A percentile compares a stretch with the other conserved stretches of the same genome.
Evolutionary conservation across 2,797 vertebrate genomes (phyloP).

Genomic region (Pygocentrus nattereri): DNA sequence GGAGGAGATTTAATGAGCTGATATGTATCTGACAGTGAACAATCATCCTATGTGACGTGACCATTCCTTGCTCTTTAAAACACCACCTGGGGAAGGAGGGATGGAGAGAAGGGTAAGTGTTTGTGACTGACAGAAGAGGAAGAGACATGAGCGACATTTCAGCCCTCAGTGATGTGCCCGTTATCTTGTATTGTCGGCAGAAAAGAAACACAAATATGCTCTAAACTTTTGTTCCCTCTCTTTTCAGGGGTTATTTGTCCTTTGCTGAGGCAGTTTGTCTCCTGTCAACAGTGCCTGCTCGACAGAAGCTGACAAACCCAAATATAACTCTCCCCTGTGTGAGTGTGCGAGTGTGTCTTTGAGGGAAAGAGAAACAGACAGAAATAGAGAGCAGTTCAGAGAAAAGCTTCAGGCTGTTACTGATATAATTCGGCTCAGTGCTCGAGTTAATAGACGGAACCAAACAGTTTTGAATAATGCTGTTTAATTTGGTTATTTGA

Average conservation of each 20-base stretch:
- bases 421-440: conserved; percentile 37
- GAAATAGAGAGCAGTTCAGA: conserved; percentile 22
- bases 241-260: conserved; percentile 57
- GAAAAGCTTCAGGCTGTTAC: conserved; percentile 37
- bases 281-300: conserved; percentile 50
- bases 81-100: conserved; percentile 15
- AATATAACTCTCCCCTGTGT: conserved; percentile 31
- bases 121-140: conserved; percentile 46
- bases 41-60: not conserved
- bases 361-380: conserved; percentile 14
- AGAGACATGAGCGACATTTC: conserved; percentile 51
- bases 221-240: conserved; percentile 11
- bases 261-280: conserved; percentile 52
- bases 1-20: not conserved
- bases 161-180: not conserved
- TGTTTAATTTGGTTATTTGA: not conserved
- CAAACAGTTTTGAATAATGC: not conserved
- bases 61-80: conserved; percentile 32
- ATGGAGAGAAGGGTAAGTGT: conserved; percentile 19
- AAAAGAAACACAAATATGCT: not conserved
- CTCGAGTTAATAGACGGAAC: conserved; percentile 20
- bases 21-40: not conserved
- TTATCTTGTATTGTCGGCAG: not conserved
- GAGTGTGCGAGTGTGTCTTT: conserved; percentile 35
- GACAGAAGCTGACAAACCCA: conserved; percentile 57